A percentile compares a stretch with the other conserved stretches of the same genome.
Evolutionary conservation across 2,888 invertebrate species (phyloP).

Genomic region (Mythimna lalbum): DNA sequence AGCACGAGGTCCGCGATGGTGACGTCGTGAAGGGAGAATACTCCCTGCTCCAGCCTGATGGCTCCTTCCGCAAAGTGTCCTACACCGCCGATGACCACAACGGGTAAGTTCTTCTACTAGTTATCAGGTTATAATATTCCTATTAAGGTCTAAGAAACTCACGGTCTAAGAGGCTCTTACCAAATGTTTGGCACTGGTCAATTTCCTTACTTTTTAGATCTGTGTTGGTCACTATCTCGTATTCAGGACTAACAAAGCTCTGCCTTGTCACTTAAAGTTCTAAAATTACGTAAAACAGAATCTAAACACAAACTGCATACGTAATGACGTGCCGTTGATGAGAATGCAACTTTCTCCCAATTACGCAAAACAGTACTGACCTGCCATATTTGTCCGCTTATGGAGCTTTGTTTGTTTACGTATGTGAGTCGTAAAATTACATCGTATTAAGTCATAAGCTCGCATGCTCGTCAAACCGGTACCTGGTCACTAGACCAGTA

Average conservation of each 20-base stretch:
- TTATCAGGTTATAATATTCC: not conserved
- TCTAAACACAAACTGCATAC: slow-evolving; percentile 58
- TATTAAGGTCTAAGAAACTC: not conserved
- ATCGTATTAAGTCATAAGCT: slow-evolving; percentile 79
- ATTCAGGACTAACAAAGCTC: slow-evolving; percentile 11
- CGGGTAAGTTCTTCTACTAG: slow-evolving; percentile 80
- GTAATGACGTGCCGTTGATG: slow-evolving; percentile 59
- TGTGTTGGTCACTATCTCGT: too few relatives aligned
- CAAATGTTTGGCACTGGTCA: not conserved
- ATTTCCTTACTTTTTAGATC: not conserved
- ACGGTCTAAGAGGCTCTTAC: not conserved
- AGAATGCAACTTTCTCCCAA: slow-evolving; percentile 77
- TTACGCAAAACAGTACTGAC: slow-evolving; percentile 74
- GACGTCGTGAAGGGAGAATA: slow-evolving; percentile 92
- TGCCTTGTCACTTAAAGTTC: slow-evolving; percentile 10
- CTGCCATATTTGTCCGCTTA: slow-evolving; percentile 70
- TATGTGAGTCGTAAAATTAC: slow-evolving; percentile 70
- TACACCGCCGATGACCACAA: slow-evolving; percentile 91
- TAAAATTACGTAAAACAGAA: slow-evolving; percentile 54
- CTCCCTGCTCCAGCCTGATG: slow-evolving; percentile 91
- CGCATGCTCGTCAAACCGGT: slow-evolving; percentile 86
- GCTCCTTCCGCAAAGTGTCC: slow-evolving; percentile 91
- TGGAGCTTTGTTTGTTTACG: slow-evolving; percentile 71
- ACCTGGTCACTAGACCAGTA: slow-evolving; percentile 66
- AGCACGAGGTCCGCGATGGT: slow-evolving; percentile 91